Conservation (phyloP, 2,888 invertebrate species). For the Melinaea marsaeus region DNA sequence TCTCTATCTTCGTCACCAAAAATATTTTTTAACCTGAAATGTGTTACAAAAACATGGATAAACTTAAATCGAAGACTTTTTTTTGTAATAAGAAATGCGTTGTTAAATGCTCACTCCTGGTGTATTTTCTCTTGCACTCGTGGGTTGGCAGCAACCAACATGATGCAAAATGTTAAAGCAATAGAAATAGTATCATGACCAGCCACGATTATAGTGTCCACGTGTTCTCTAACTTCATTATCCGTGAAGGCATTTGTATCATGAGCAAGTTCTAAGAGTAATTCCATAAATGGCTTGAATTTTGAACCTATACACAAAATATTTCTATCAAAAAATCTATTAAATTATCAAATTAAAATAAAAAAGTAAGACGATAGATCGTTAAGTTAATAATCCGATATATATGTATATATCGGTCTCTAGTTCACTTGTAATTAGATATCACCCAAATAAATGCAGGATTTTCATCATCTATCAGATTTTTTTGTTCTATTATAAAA, state of each 20-base stretch:
- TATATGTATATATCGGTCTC: too few relatives aligned
- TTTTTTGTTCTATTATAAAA: too few relatives aligned
- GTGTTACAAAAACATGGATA: too few relatives aligned
- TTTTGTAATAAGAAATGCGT: too few relatives aligned
- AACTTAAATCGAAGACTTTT: too few relatives aligned
- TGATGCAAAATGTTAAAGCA: conserved; percentile 59
- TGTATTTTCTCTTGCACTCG: conserved; percentile 50
- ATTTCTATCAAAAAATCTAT: not conserved
- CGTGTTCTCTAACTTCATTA: conserved; percentile 75
- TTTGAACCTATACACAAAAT: conserved; percentile 42
- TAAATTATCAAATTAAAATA: too few relatives aligned
- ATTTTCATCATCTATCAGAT: too few relatives aligned
- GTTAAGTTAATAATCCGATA: too few relatives aligned
- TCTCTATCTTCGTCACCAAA: conserved; percentile 44
- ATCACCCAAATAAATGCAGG: too few relatives aligned
- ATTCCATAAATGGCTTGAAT: conserved; percentile 75
- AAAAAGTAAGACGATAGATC: too few relatives aligned
- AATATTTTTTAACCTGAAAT: conserved; percentile 44
- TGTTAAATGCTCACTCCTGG: not conserved
- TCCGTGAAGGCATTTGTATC: conserved; percentile 72
- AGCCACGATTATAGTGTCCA: conserved; percentile 78
- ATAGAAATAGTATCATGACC: conserved; percentile 73
- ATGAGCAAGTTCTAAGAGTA: conserved; percentile 72
- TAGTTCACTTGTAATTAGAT: too few relatives aligned
- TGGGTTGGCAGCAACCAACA: conserved; percentile 62